Conservation (phyloP, 2,113 vertebrate species). For the Bucco capensis region DNA sequence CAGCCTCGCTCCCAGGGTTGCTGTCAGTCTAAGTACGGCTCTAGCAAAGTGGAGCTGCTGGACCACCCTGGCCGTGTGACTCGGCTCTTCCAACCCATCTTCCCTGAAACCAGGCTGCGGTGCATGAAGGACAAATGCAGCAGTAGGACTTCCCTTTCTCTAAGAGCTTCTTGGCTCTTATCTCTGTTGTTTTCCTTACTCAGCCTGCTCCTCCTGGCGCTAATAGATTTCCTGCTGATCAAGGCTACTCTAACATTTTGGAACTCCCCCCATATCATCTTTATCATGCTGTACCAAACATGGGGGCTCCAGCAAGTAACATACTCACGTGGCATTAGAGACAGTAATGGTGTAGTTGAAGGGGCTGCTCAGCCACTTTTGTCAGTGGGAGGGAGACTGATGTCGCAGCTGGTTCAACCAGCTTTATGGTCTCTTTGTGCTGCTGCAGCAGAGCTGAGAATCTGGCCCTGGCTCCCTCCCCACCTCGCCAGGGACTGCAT, state of each 20-base stretch:
- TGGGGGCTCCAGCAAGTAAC: rapidly evolving
- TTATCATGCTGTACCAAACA: rapidly evolving
- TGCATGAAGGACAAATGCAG: background rate
- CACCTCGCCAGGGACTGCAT: constrained; percentile 7
- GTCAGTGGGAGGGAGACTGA: background rate
- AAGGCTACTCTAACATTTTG: background rate
- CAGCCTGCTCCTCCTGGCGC: constrained; percentile 4
- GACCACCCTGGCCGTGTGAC: background rate
- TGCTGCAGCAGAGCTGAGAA: constrained; percentile 50
- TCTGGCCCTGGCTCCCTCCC: constrained; percentile 40
- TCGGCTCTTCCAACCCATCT: background rate
- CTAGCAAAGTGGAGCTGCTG: background rate
- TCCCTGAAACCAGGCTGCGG: background rate
- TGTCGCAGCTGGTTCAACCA: background rate
- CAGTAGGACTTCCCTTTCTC: constrained; percentile 30
- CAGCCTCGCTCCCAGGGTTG: background rate
- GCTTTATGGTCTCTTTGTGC: constrained; percentile 24
- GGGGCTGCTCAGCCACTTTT: background rate
- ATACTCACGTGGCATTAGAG: rapidly evolving
- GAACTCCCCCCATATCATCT: background rate
- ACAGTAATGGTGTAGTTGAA: rapidly evolving
- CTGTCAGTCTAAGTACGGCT: background rate
- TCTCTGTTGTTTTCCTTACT: constrained; percentile 33
- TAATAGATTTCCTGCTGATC: constrained; percentile 49
- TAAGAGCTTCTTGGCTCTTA: constrained; percentile 40